Percentiles rank a stretch among this genome's conserved stretches.
Conservation (phyloP, 2,113 vertebrate species). For the Entomyzon cyanotis region DNA sequence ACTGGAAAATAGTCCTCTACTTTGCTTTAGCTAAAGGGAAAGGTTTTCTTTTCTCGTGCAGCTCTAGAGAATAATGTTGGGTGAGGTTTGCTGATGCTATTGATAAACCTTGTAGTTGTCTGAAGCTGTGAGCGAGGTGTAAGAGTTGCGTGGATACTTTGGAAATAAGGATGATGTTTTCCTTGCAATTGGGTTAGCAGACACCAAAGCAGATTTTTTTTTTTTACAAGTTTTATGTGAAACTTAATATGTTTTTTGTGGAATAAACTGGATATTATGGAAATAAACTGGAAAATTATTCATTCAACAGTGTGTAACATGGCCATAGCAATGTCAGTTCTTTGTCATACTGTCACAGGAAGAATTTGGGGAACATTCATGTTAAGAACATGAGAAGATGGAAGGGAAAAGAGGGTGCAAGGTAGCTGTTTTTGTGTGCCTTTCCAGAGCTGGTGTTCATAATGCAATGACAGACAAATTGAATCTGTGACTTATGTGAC, state of each 20-base stretch:
- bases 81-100: background rate
- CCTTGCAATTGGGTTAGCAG: background rate
- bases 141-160: background rate
- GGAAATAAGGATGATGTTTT: background rate
- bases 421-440: background rate
- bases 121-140: background rate
- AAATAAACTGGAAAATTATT: background rate
- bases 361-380: background rate
- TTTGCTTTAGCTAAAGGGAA: background rate
- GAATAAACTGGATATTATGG: too few relatives aligned
- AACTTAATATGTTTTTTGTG: too few relatives aligned
- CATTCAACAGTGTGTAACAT: background rate
- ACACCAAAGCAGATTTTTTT: background rate
- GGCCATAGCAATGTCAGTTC: background rate
- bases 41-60: background rate
- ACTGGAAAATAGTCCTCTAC: background rate
- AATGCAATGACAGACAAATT: background rate
- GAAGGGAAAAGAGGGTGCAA: background rate
- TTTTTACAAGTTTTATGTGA: background rate
- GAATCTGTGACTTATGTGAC: background rate
- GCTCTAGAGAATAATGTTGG: background rate
- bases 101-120: background rate
- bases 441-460: background rate
- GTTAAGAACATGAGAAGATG: background rate
- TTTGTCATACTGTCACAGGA: background rate